Evolutionary conservation across 30 jellyfish, hydroid and myxozoan species (phyloP).

Genomic region (Phacellophora camtschatica): DNA sequence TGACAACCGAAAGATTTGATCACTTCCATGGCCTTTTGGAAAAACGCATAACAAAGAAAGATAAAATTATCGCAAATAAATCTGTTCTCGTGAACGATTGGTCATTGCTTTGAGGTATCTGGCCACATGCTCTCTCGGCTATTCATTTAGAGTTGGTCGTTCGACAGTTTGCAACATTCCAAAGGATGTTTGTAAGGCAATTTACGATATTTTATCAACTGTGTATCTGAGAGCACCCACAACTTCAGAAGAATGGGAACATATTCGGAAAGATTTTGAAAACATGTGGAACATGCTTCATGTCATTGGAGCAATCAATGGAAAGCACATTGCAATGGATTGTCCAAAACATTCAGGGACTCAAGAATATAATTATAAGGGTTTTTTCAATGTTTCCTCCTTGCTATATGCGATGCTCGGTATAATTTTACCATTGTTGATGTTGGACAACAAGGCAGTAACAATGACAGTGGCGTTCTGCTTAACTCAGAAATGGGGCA

Average conservation of each 20-base stretch:
- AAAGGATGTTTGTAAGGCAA: slow-evolving; percentile 50
- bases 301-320: slow-evolving; percentile 76
- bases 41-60: slow-evolving; percentile 1
- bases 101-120: slow-evolving; percentile 54
- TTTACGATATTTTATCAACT: slow-evolving; percentile 14
- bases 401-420: slow-evolving; percentile 71
- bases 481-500: slow-evolving; percentile 38
- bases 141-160: slow-evolving; percentile 52
- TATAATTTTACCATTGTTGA: slow-evolving; percentile 28
- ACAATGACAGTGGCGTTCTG: slow-evolving; percentile 59
- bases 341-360: slow-evolving; percentile 54
- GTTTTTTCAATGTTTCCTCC: slow-evolving; percentile 48
- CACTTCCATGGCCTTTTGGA: slow-evolving; percentile 12
- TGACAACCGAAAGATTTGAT: slow-evolving; percentile 40
- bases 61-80: slow-evolving; percentile 26
- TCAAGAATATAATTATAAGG: slow-evolving; percentile 27
- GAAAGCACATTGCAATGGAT: slow-evolving; percentile 71
- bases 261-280: slow-evolving; percentile 16
- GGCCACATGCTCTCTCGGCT: slow-evolving; percentile 64
- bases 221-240: slow-evolving; percentile 53
- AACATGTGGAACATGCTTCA: slow-evolving; percentile 66
- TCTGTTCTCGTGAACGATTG: slow-evolving; percentile 42
- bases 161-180: slow-evolving; percentile 39
- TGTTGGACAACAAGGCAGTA: slow-evolving; percentile 50
- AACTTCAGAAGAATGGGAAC: slow-evolving; percentile 43